Base-by-base conservation (phyloP, 2,888 invertebrate species). In the Anthophora plumipes region DNA sequence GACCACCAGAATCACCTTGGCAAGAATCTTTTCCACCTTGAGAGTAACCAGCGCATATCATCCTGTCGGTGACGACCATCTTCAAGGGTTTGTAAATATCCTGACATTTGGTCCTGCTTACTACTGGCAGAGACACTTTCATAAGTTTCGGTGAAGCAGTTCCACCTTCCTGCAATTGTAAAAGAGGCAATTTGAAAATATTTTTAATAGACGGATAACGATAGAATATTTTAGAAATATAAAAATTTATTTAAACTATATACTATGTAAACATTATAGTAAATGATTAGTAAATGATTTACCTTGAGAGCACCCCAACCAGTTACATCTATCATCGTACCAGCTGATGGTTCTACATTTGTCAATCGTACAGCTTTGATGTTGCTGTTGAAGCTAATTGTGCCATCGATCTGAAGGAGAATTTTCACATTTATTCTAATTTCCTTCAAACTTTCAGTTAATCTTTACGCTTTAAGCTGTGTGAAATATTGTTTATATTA, bases 31-130 rank as follows among this genome's bases (percentile, higher is more conserved):
- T 94, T 43, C 95, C 95, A 41, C 95, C 95, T 0, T 94, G 94
- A 4, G 94, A 93, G 79, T 94, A 94, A 46, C 95, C 95, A 0
- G 95, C 95, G 86, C 95, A 95, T 90, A 95, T 94, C 95, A 95
- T 95, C 84, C 95, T 93, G 52, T 89, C 89, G 0, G 95, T 95
- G 57, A 95, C 54, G 57, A 95, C 54, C 0, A 1, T 0, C 0
- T 93, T 92, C 20, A 94, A 88, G 20, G 90, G 87, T 0, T 91
- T 81, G 86, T 95, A 95, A 4, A 94, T 93, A 0, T 86, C 83
- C 0, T 88, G 86, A 85, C 95, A 95, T 0, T 75, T 17, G 0
- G 85, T 69, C 80, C 94, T 94, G 5, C 91, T 91, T 0, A 95
- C 91, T 3, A 94, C 91, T 9, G 93, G 93, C 0, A 95, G 94